phyloP scores from a whole-genome alignment of 2,888 invertebrate genomes.

The Bibio marci region DNA sequence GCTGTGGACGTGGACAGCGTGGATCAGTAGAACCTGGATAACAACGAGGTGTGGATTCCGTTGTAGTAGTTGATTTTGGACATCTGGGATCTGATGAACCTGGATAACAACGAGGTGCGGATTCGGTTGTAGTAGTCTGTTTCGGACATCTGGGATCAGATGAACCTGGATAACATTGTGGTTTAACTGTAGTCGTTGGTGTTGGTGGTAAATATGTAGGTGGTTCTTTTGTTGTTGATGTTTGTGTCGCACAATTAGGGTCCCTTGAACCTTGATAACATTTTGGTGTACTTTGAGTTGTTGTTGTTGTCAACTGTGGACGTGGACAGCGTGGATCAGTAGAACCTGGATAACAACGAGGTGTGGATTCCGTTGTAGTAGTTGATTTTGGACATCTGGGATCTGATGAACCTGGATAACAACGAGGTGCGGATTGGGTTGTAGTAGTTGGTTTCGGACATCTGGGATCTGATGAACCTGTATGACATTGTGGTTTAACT shows the following conservation, averaged over 20 bases:
- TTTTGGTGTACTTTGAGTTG: slow-evolving; percentile 6
- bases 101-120: slow-evolving; percentile 16
- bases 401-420: slow-evolving; percentile 19
- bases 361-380: slow-evolving; percentile 4
- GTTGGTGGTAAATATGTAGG: slow-evolving; percentile 10
- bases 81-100: slow-evolving; percentile 22
- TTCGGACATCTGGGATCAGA: slow-evolving; percentile 17
- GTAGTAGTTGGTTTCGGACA: slow-evolving; percentile 14
- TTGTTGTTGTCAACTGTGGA: slow-evolving; percentile 3
- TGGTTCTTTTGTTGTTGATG: slow-evolving; percentile 17
- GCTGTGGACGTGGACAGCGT: slow-evolving; percentile 18
- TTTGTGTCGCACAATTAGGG: slow-evolving; percentile 15
- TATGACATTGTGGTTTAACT: too few relatives aligned
- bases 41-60: slow-evolving; percentile 15
- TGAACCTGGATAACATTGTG: slow-evolving; percentile 17
- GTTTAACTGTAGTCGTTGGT: slow-evolving; percentile 8
- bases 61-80: slow-evolving; percentile 18
- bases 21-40: slow-evolving; percentile 20
- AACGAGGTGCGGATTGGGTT: slow-evolving; percentile 12
- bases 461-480: too few relatives aligned
- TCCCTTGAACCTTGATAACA: slow-evolving; percentile 24
- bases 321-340: slow-evolving; percentile 22
- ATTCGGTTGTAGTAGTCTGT: slow-evolving; percentile 13
- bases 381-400: slow-evolving; percentile 9
- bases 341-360: slow-evolving; percentile 17